Base-by-base conservation (phyloP, 2,797 vertebrate species). In the Poeciliopsis gracilis region DNA sequence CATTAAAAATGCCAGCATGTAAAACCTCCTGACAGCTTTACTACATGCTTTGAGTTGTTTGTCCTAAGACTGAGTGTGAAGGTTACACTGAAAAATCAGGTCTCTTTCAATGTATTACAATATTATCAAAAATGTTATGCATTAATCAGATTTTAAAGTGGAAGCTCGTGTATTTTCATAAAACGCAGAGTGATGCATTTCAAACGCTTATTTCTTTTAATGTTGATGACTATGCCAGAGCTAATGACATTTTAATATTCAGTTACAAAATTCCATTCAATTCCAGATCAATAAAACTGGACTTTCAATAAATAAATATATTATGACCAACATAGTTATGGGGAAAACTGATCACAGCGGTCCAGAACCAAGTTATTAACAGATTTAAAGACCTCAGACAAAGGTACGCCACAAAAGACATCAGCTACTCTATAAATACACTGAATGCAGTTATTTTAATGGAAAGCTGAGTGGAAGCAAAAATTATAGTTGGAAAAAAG, bases 21-120 rank as follows among this genome's bases (percentile, higher is more conserved):
- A 84, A 83, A 89, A 80, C 20, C 73, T 75, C 76, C 66, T 36
- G 78, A 85, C 87, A 90, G 86, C n/a, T 91, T 92, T 89, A 91
- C 86, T 81, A 67, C 61, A 76, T 75, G 55, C 78, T 30, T 76
- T 23, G 28, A 82, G 82, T 67, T 66, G 57, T 47, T 7, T 38
- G 41, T 72, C 75, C 41, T 16, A 72, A 78, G 69, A 74, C 41
- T 15, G 51, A 23, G 20, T 25, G 15, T 20, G 41, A 80, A 69
- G 70, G 78, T 76, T 79, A 81, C 76, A 74, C 61, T 82, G 72
- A 63, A 69, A 59, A 79, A 61, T 41, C 77, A 82, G 61, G 76
- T 78, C 59, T 77, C 84, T 90, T 85, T 77, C 85, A 75, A 77
- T 75, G 61, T 66, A 36, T 38, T 66, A 66, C 9, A 66, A 23